Conservation (phyloP, 2,888 invertebrate genomes). For the Drosophila imparisetae region DNA sequence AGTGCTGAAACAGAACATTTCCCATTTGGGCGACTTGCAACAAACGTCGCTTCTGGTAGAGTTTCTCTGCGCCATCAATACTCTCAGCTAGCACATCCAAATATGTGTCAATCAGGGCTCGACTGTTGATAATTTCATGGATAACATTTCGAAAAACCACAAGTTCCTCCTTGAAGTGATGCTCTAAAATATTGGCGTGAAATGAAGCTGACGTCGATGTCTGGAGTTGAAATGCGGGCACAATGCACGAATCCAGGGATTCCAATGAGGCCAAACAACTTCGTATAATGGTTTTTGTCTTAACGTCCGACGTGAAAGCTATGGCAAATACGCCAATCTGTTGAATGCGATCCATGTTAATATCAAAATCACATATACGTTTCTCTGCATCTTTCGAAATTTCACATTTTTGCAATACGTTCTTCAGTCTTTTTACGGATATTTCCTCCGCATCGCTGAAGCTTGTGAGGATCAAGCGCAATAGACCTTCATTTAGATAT, state of each 20-base stretch:
- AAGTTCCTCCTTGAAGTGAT: conserved; percentile 82
- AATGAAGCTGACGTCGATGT: conserved; percentile 25
- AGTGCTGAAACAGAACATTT: conserved; percentile 78
- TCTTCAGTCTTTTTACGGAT: conserved; percentile 71
- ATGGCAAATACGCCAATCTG: conserved; percentile 84
- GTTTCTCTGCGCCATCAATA: conserved; percentile 57
- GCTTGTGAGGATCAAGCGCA: conserved; percentile 77
- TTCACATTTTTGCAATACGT: conserved; percentile 42
- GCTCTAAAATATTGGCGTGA: conserved; percentile 80
- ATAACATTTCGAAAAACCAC: conserved; percentile 74
- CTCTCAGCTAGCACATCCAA: conserved; percentile 73
- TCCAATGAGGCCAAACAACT: conserved; percentile 83
- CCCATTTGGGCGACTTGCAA: conserved; percentile 74
- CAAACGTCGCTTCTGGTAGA: conserved; percentile 53
- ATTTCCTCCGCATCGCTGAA: conserved; percentile 73
- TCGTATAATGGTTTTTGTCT: conserved; percentile 80
- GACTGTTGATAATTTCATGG: conserved; percentile 82
- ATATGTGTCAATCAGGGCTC: conserved; percentile 77
- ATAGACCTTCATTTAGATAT: conserved; percentile 80
- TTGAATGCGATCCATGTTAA: conserved; percentile 81
- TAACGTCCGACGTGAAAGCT: conserved; percentile 77
- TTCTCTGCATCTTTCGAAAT: conserved; percentile 58
- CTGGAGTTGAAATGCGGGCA: conserved; percentile 79
- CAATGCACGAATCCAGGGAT: conserved; percentile 81
- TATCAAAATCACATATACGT: conserved; percentile 81